Evolutionary conservation across 2,888 invertebrate genomes (phyloP).

Genomic region (Neria commutata): DNA sequence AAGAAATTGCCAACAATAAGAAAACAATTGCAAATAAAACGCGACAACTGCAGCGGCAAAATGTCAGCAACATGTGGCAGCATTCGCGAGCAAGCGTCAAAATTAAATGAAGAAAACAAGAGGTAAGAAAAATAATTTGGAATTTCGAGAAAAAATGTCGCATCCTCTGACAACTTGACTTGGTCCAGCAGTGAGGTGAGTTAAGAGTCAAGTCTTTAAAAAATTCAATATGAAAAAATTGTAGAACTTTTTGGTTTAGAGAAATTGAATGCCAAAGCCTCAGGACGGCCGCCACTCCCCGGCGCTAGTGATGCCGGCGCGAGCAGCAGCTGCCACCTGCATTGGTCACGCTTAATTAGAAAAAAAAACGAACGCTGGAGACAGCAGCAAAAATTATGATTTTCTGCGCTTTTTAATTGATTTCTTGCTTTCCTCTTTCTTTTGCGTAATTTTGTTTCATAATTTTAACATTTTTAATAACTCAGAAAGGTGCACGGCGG

Average conservation of each 20-base stretch:
- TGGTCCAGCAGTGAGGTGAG: constrained; percentile 35
- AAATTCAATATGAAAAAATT: no score
- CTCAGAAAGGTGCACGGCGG: constrained; percentile 26
- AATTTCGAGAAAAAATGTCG: constrained; percentile 15
- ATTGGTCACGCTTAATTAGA: constrained; percentile 14
- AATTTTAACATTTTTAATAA: constrained; percentile 49
- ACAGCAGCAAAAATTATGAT: not conserved
- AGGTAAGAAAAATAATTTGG: constrained; percentile 13
- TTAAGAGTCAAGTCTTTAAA: no score
- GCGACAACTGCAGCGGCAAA: constrained; percentile 35
- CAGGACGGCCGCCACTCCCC: constrained; percentile 11
- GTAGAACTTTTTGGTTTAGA: no score
- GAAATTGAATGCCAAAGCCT: no score
- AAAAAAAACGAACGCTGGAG: constrained; percentile 1
- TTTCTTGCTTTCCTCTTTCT: constrained; percentile 33
- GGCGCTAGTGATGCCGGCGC: not conserved
- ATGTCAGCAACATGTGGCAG: constrained; percentile 53
- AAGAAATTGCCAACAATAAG: constrained; percentile 1
- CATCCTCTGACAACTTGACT: constrained; percentile 43
- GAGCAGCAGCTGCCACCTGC: constrained; percentile 24
- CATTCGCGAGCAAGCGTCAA: constrained; percentile 27
- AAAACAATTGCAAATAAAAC: constrained; percentile 1
- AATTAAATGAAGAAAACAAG: constrained; percentile 13
- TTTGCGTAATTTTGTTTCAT: constrained; percentile 22
- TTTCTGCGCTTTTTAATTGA: constrained; percentile 48